Percentiles rank a stretch among this genome's conserved stretches.
Conservation (phyloP, 2,888 invertebrate genomes). For the Noctuana brunneofusca region DNA sequence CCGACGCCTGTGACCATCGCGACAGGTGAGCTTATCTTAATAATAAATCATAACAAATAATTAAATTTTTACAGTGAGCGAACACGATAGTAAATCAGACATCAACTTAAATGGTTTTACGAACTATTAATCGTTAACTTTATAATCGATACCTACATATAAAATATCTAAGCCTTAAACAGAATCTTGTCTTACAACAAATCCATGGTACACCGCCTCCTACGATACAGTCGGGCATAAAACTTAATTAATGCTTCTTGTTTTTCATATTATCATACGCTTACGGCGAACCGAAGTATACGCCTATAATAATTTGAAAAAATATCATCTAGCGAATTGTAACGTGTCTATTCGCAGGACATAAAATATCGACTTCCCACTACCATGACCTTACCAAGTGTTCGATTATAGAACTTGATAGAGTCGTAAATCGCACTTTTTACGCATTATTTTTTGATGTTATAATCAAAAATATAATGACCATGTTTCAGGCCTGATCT, state of each 20-base stretch:
- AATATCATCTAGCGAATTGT: slow-evolving; percentile 25
- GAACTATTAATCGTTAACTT: slow-evolving; percentile 21
- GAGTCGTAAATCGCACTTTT: slow-evolving; percentile 8
- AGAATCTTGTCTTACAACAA: slow-evolving; percentile 67
- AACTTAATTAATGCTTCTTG: slow-evolving; percentile 66
- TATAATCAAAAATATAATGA: no score
- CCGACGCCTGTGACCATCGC: slow-evolving; percentile 71
- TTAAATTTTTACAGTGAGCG: slow-evolving; percentile 3
- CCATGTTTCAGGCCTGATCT: no score
- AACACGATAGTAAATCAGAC: background rate
- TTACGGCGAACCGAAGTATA: slow-evolving; percentile 46
- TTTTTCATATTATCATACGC: slow-evolving; percentile 60
- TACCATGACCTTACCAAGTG: slow-evolving; percentile 17
- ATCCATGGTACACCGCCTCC: slow-evolving; percentile 54
- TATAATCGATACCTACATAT: slow-evolving; percentile 36
- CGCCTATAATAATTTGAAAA: slow-evolving; percentile 29
- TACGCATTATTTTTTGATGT: background rate
- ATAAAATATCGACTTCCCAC: slow-evolving; percentile 27
- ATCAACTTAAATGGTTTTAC: slow-evolving; percentile 34
- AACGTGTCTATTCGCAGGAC: slow-evolving; percentile 13
- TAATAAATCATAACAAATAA: slow-evolving; percentile 20
- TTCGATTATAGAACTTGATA: slow-evolving; percentile 10
- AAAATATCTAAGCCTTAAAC: slow-evolving; percentile 57
- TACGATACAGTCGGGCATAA: slow-evolving; percentile 57
- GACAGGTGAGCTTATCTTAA: slow-evolving; percentile 70